Base-by-base conservation (phyloP, 2,888 invertebrate species). In the Neoscelio sp. region DNA sequence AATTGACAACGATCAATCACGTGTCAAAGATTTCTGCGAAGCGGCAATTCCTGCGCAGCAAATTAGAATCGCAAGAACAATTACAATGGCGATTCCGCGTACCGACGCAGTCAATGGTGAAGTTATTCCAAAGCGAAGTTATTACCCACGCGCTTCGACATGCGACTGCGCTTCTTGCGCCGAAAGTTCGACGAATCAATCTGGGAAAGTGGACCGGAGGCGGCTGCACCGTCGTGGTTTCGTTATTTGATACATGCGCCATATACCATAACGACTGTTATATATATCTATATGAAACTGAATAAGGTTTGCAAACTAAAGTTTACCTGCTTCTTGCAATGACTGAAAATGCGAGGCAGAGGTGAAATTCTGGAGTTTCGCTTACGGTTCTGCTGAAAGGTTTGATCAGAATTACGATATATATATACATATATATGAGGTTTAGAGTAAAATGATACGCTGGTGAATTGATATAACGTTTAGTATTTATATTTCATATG, bases 131-230 rank as follows among this genome's bases (percentile, higher is more conserved):
- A 6, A 10, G 18, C 4, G 17, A 38, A 58, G 3, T 46, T 30
- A 23, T 44, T 62, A 58, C 64, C 60, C 74, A 65, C 74, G 56
- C 38, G 35, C 26, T 8, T 6, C 13, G 48, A 54, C 64, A 64
- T 40, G 56, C 73, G 48, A 58, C 68, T n/a, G 17, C 10, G 23
- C 56, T 40, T 44, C 26, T 23, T 71, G 17, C 44, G 13, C 65
- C 62, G 46, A 70, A 62, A 62, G 56, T 74, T 68, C 62, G 60
- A 12, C 62, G 70, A 68, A 78, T 78, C 73, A 78, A 74, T 78
- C 44, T 42, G 17, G 17, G 42, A 44, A 44, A 52, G 52, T 67
- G 67, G 67, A 44, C 67, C 30, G 33, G 42, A 20, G 33, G 56
- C 56, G 17, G 5, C 20, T 15, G 44, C 35, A 23, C 8, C 23